Evolutionary conservation across 2,113 vertebrate genomes (phyloP).

Genomic region (Aptenodytes patagonicus): DNA sequence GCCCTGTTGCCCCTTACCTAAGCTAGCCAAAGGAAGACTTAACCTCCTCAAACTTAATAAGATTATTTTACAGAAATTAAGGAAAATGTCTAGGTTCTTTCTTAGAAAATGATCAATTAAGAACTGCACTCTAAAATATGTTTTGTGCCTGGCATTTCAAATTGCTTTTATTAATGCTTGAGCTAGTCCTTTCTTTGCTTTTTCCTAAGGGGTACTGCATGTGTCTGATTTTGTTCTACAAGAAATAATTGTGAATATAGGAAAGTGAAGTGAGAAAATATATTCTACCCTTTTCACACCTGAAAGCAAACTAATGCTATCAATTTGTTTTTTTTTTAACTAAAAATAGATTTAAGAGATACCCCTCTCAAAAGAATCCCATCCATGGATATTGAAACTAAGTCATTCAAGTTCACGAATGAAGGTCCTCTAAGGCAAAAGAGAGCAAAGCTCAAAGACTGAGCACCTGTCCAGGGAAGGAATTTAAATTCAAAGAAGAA

Average conservation of each 20-base stretch:
- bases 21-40: neutral
- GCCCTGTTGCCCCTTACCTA: neutral
- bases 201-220: neutral
- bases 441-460: neutral
- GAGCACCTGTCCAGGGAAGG: neutral
- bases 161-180: conserved; percentile 1
- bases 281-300: neutral
- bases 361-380: neutral
- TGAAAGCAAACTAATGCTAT: neutral
- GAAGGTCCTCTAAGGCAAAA: neutral
- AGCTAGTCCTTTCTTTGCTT: neutral
- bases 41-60: neutral
- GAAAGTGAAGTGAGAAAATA: conserved; percentile 5
- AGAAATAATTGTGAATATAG: neutral
- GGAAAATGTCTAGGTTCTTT: neutral
- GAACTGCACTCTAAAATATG: neutral
- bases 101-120: neutral
- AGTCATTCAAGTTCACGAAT: neutral
- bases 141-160: conserved; percentile 3
- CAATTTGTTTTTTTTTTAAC: neutral
- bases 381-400: neutral
- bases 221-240: neutral
- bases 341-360: neutral
- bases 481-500: neutral
- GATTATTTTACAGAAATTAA: neutral